Percentiles rank a stretch among this genome's conserved stretches.
These are phyloP conservation scores for Uria aalge DNA, from an alignment of 2,113 vertebrate species.

Conservation along the genomic window DNA sequence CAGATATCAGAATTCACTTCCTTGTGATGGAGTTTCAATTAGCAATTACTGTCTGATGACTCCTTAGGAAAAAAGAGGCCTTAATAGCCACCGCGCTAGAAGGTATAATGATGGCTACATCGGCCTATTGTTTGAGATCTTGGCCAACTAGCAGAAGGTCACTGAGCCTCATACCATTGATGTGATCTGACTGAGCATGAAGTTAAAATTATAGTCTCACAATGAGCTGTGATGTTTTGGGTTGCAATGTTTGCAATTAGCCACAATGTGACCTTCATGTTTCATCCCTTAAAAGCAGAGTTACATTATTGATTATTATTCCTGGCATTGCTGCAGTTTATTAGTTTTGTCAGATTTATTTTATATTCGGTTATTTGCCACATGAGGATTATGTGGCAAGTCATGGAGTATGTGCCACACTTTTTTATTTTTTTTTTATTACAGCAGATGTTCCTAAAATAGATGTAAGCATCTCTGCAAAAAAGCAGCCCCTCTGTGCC, in stretches of 20 bases:
- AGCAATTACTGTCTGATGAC: constrained; percentile 7
- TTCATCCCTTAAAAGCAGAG: constrained; percentile 6
- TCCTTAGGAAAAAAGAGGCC: background rate
- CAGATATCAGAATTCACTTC: constrained; percentile 5
- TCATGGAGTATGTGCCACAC: constrained; percentile 23
- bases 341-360: constrained; percentile 55
- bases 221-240: constrained; percentile 33
- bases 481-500: constrained; percentile 43
- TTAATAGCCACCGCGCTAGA: background rate
- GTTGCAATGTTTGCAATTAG: constrained; percentile 39
- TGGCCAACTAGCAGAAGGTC: constrained; percentile 26
- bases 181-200: constrained; percentile 41
- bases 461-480: constrained; percentile 45
- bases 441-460: constrained; percentile 59
- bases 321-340: constrained; percentile 15
- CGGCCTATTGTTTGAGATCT: constrained; percentile 25
- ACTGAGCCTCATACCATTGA: background rate
- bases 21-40: constrained; percentile 29
- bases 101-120: constrained; percentile 13
- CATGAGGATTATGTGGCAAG: constrained; percentile 48
- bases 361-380: constrained; percentile 58
- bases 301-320: constrained; percentile 39
- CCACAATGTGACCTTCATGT: constrained; percentile 19
- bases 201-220: constrained; percentile 40
- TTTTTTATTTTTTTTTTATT: constrained; percentile 18